Evolutionary conservation across 2,797 vertebrate species (phyloP), one percentile per base, ranked within the genome.

Genomic region (Limosa lapponica): DNA sequence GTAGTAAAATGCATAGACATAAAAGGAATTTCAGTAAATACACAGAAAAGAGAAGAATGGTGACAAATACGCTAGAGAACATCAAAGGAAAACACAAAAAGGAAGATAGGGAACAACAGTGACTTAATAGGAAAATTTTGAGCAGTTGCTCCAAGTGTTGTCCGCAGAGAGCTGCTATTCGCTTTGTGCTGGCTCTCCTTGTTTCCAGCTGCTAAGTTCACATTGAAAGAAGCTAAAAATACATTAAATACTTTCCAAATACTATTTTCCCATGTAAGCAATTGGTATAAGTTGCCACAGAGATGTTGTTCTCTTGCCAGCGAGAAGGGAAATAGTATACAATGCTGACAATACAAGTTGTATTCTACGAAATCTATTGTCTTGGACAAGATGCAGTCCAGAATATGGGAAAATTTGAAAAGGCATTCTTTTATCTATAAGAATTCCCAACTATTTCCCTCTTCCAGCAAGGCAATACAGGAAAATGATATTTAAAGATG

Each of bases 131-230:
- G 51, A 88, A 89, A 94, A 90, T 87, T 84, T 48, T 62, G 58
- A 75, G 72, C 61, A 82, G 49, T 93, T 75, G 64, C 51, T 84
- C 70, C 71, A 90, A 93, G 70, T 46, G 44, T 24, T 24, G 73
- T 87, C 91, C 89, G 66, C 30, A 77, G 91, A 94, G 66, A 95
- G 58, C 28, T 55, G 73, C 89, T 82, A 73, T 82, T 84, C 30
- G 3, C 36, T 93, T 89, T 64, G 37, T 36, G 34, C 77, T 84
- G 82, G 70, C 58, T 93, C 28, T 84, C 62, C 58, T 66, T 82
- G 25, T 66, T 95, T 94, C 89, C 88, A 96, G 85, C 91, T 84
- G 73, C 74, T 87, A 93, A 94, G 28, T 70, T 88, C 89, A 95
- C 52, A 87, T 19, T 82, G 43, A 89, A 87, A 89, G 62, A 90